phyloP scores from a whole-genome alignment of 1,140 invertebrate genomes.

The Drosophila sproati region DNA sequence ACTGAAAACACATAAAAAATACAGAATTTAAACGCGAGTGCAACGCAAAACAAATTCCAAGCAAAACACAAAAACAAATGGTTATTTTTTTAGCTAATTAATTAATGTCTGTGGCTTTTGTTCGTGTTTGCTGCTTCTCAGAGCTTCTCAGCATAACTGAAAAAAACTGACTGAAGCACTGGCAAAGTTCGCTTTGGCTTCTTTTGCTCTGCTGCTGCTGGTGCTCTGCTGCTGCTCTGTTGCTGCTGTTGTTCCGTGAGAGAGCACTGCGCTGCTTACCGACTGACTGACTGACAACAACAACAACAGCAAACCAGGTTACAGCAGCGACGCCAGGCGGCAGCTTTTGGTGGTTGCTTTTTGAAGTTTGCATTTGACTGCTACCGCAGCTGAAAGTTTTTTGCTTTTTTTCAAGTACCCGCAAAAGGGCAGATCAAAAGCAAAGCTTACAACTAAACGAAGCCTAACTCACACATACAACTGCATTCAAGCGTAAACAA shows the following conservation, averaged over 20 bases:
- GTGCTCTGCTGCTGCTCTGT: slow-evolving; percentile 1
- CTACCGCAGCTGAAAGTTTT: slow-evolving; percentile 51
- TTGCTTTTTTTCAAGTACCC: slow-evolving; percentile 11
- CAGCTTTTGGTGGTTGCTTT: slow-evolving; percentile 75
- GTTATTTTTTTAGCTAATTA: slow-evolving; percentile 25
- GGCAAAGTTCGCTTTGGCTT: slow-evolving; percentile 53
- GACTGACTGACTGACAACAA: slow-evolving; percentile 23
- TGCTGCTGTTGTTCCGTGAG: slow-evolving; percentile 28
- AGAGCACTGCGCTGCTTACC: slow-evolving; percentile 22
- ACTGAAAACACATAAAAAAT: slow-evolving; percentile 42
- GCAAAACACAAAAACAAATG: slow-evolving; percentile 53
- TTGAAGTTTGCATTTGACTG: slow-evolving; percentile 51
- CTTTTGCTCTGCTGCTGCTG: slow-evolving; percentile 9
- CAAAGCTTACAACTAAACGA: slow-evolving; percentile 51
- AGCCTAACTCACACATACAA: slow-evolving; percentile 21
- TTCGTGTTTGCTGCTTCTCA: slow-evolving; percentile 80
- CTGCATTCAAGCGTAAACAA: slow-evolving; percentile 37
- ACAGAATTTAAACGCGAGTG: slow-evolving; percentile 27
- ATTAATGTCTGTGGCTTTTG: slow-evolving; percentile 45
- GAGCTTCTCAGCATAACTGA: slow-evolving; percentile 79
- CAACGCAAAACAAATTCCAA: slow-evolving; percentile 53
- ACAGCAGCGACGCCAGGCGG: slow-evolving; percentile 23
- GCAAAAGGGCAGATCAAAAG: slow-evolving; percentile 55
- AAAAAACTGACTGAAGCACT: slow-evolving; percentile 32
- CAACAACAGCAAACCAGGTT: slow-evolving; percentile 22